Percentiles rank a stretch among this genome's conserved stretches.
Conservation (phyloP, 2,797 vertebrate species). For the Poeciliopsis paucimaculata region DNA sequence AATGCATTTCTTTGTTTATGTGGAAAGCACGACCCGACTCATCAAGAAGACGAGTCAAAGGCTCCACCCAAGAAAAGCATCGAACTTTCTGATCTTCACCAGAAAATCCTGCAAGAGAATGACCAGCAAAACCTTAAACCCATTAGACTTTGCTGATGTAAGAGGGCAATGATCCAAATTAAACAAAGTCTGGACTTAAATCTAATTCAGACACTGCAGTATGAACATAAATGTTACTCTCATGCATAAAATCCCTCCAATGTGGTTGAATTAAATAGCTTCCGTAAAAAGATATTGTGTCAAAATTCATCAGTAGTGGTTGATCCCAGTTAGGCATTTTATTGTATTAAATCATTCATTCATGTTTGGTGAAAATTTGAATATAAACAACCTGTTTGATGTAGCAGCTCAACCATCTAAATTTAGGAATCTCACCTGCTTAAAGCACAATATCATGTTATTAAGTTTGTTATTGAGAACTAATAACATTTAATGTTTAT, state of each 20-base stretch:
- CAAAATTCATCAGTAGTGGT: background rate
- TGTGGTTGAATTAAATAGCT: too few relatives aligned
- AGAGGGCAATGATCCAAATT: too few relatives aligned
- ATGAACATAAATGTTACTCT: background rate
- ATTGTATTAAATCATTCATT: background rate
- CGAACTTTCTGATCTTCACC: background rate
- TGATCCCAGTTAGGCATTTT: background rate
- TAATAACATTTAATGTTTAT: background rate
- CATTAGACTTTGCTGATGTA: background rate
- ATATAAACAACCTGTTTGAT: background rate
- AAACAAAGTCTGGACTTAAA: background rate
- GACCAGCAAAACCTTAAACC: background rate
- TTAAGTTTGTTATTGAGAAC: background rate
- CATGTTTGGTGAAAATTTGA: background rate
- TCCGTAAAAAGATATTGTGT: background rate
- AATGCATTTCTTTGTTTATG: background rate
- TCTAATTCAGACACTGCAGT: background rate
- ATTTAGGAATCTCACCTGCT: background rate
- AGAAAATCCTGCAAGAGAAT: background rate
- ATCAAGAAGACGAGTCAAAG: background rate
- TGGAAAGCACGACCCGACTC: background rate
- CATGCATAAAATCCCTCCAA: too few relatives aligned
- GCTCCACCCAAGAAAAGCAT: background rate
- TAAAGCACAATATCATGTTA: background rate
- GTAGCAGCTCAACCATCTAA: background rate